Base-by-base conservation (phyloP, 35 echinoderm and acorn worm genomes). In the Strongylocentrotus purpuratus region DNA sequence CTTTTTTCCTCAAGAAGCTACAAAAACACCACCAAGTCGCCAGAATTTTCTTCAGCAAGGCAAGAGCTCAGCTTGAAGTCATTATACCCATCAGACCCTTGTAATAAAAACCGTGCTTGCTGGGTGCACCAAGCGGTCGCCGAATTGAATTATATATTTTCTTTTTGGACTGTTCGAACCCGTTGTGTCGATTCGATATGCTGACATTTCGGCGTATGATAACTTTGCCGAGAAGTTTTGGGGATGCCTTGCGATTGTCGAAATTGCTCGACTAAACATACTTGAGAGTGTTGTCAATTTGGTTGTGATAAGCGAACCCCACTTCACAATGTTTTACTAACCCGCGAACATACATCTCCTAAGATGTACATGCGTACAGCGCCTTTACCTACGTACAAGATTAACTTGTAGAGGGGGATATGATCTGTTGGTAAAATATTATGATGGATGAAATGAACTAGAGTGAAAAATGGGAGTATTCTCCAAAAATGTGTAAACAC, bases 1-100 rank as follows among this genome's bases (percentile, higher is more conserved):
- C 65, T n/a, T 25, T 25, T 71, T 2, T 71, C 61, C 10, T 55
- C 50, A 55, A 55, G 50, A 55, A 14, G 10, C 50, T 15, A 55
- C 15, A 9, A 55, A 55, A 55, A 55, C 50, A 55, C 35, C 3
- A 41, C 50, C 65, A 78, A 78, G 65, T 78, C 65, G 65, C 65
- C 65, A 78, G 65, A 28, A 78, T 78, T 78, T 71, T 78, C 65
- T 78, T 28, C 65, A 8, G 65, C 65, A 7, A 28, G 65, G 65
- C 65, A 78, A 78, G 65, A 78, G 65, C 65, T 78, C 65, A 78
- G 65, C 65, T 78, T 78, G 65, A 78, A n/a, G 65, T n/a, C 65
- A 78, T 78, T 78, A 31, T 78, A 28, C 65, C 65, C 20, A 78
- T 78, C 65, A 78, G 22, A 7, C 20, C 25, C 65, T 78, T n/a